Conservation (phyloP, 1,140 invertebrate genomes). For the Harpegnathos saltator region DNA sequence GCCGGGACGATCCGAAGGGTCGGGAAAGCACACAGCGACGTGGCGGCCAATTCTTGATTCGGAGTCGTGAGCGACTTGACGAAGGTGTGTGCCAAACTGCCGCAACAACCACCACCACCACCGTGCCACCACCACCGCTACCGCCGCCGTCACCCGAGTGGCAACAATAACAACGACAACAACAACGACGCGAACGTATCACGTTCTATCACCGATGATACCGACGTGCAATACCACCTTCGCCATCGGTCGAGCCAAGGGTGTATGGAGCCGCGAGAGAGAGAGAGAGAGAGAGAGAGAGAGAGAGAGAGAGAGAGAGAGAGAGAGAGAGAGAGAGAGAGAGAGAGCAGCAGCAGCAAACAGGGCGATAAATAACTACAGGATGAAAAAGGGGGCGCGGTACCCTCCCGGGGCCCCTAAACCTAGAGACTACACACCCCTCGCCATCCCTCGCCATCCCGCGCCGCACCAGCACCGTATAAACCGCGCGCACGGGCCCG, state of each 20-base stretch:
- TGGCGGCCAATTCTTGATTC: constrained; percentile 75
- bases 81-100: constrained; percentile 75
- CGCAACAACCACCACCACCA: constrained; percentile 46
- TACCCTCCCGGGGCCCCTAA: constrained; percentile 83
- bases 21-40: constrained; percentile 15
- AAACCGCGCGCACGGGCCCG: constrained; percentile 76
- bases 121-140: constrained; percentile 17
- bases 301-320: constrained; percentile 66
- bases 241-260: constrained; percentile 70
- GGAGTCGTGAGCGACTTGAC: constrained; percentile 74
- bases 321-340: constrained; percentile 67
- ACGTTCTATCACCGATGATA: constrained; percentile 70
- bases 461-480: constrained; percentile 70
- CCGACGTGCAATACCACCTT: constrained; percentile 69
- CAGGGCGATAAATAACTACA: constrained; percentile 84
- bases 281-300: constrained; percentile 55
- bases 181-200: constrained; percentile 64
- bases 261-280: constrained; percentile 60
- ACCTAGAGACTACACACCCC: constrained; percentile 81
- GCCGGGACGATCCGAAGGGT: constrained; percentile 7
- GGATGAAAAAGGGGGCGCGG: constrained; percentile 84
- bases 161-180: constrained; percentile 25
- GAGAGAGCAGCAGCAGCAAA: constrained; percentile 65
- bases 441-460: constrained; percentile 68
- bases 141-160: constrained; percentile 28